Percentiles rank a stretch among this genome's conserved stretches.
Conservation (phyloP, 2,113 vertebrate species). For the Heloderma charlesbogerti region DNA sequence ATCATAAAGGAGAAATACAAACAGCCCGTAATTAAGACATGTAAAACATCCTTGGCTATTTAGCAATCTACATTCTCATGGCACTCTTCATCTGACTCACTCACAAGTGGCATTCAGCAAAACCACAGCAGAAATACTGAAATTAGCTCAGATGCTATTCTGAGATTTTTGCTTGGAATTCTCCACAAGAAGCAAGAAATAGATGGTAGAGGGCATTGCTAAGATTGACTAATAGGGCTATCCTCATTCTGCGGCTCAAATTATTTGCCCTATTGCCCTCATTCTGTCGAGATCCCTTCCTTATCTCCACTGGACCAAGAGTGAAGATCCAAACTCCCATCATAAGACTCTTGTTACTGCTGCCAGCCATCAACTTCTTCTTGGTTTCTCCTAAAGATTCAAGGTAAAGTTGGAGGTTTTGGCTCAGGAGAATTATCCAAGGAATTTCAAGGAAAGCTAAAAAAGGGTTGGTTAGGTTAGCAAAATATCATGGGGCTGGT, state of each 20-base stretch:
- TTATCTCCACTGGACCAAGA: neutral
- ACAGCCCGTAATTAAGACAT: slow-evolving; percentile 11
- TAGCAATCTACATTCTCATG: neutral
- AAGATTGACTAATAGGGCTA: neutral
- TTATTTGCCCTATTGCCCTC: neutral
- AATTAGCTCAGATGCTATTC: neutral
- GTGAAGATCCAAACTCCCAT: neutral
- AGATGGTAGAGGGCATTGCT: neutral
- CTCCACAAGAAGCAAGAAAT: neutral
- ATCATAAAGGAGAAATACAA: slow-evolving; percentile 15
- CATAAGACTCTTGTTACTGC: neutral
- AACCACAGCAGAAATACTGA: neutral
- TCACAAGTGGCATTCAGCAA: neutral
- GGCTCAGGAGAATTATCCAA: neutral
- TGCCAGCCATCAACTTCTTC: neutral
- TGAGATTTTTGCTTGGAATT: neutral
- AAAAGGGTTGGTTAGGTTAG: too few species aligned
- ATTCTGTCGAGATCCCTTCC: neutral
- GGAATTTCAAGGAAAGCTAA: neutral
- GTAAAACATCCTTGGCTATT: neutral
- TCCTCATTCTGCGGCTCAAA: neutral
- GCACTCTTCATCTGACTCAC: neutral
- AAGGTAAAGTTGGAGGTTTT: neutral
- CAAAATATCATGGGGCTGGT: neutral
- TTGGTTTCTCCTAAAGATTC: neutral